Evolutionary conservation across 1,140 invertebrate species (phyloP), one percentile per base, ranked within the genome.

Genomic region (Xylocopa sonorina): DNA sequence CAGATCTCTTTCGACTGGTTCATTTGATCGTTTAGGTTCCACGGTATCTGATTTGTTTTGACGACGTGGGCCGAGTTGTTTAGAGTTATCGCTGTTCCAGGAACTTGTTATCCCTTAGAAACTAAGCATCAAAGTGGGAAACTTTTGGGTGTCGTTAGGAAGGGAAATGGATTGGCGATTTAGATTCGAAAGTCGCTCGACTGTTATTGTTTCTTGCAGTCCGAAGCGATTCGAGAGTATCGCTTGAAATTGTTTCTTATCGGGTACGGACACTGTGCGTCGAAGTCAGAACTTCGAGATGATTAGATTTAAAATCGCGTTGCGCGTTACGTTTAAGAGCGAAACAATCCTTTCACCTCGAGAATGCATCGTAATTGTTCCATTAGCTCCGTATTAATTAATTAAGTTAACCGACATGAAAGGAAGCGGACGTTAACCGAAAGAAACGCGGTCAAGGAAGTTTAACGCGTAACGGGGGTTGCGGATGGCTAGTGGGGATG

Each of bases 351-450:
- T 32, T 57, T 57, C 2, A 7, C 0, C 27, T 5, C 10, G 9
- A n/a, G 4, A 4, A 5, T 60, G 4, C 58, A n/a, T 7, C 7
- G 4, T 7, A 18, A 4, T 51, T 51, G 6, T 14, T 51, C 50
- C 21, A 51, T 12, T n/a, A 38, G 21, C 24, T 53, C 53, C n/a
- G 32, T 43, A 32, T 55, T 46, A 64, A 75, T 64, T 43, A 75
- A 64, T 62, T 29, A 43, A 1, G 34, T 48, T 34, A n/a, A 3
- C n/a, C 6, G 16, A 10, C 6, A 12, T 24, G 16, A 75, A 55
- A 6, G 10, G 24, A 2, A 16, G 24, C 0, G 2, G 21, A 29
- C 3, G 62, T 0, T 2, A 4, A 2, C 2, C 14, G 9, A 16
- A 55, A 46, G 29, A 46, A 46, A n/a, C 24, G 5, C n/a, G 14